Percentiles rank a stretch among this genome's conserved stretches.
phyloP scores from a whole-genome alignment of 2,888 invertebrate genomes.

The Harpalus rubripes region DNA sequence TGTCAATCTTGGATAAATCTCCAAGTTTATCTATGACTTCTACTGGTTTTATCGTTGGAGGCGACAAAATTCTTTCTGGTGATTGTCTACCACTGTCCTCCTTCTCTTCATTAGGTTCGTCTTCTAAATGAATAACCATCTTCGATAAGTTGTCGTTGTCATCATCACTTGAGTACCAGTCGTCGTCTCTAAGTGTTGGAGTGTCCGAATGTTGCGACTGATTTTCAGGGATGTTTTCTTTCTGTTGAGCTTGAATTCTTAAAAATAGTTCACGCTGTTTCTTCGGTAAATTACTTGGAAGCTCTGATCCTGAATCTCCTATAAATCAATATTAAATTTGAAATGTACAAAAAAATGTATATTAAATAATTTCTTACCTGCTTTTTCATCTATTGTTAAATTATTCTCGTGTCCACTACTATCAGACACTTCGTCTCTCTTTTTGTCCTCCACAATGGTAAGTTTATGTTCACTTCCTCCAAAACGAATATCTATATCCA shows the following conservation, averaged over 20 bases:
- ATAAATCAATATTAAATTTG: neutral
- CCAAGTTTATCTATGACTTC: slow-evolving; percentile 83
- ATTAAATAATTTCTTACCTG: slow-evolving; percentile 42
- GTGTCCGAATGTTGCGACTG: slow-evolving; percentile 72
- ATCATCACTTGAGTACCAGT: slow-evolving; percentile 91
- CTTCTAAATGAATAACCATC: slow-evolving; percentile 68
- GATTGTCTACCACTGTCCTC: slow-evolving; percentile 69
- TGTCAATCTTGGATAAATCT: slow-evolving; percentile 86
- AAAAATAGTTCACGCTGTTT: slow-evolving; percentile 84
- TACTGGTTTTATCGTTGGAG: slow-evolving; percentile 78
- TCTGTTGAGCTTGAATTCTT: slow-evolving; percentile 84
- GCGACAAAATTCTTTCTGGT: slow-evolving; percentile 68
- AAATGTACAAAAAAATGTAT: too few relatives aligned
- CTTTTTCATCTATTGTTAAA: slow-evolving; percentile 62
- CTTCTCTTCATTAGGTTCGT: slow-evolving; percentile 71
- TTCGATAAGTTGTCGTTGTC: slow-evolving; percentile 79
- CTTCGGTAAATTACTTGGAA: slow-evolving; percentile 81
- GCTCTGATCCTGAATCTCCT: slow-evolving; percentile 69
- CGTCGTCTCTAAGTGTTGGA: slow-evolving; percentile 75
- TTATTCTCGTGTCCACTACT: slow-evolving; percentile 40
- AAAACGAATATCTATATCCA: slow-evolving; percentile 67
- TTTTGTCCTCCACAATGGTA: slow-evolving; percentile 45
- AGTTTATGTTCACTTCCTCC: slow-evolving; percentile 60
- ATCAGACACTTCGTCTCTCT: slow-evolving; percentile 43
- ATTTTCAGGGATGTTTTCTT: slow-evolving; percentile 77